Base-by-base conservation (phyloP, 2,888 invertebrate species). In the Leptopilina drosophilae region DNA sequence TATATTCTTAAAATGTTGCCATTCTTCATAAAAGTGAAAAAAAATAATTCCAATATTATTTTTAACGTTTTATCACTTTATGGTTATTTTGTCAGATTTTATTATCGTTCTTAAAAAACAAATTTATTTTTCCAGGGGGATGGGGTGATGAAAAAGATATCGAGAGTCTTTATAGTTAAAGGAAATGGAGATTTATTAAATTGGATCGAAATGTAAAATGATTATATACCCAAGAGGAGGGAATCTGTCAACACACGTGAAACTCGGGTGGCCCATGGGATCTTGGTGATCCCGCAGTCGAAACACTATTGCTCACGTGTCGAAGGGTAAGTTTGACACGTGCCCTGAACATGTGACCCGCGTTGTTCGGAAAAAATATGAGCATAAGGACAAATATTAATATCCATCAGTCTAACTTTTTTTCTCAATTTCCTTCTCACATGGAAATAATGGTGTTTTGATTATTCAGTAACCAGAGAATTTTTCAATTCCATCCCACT, bases 271-370 rank as follows among this genome's bases (percentile, higher is more conserved):
- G 79, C 77, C 80, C 15, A 40, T 66, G 56, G 77, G 77, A 67
- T 67, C 26, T 64, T 76, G 6, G 66, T 42, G 77, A 78, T 69
- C 65, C 69, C 73, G 46, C 67, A 73, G 64, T 42, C 56, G 67
- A 77, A 81, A 80, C 59, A 80, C 77, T 77, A 78, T 46, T 56
- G 75, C 78, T 84, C 87, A 87, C 87, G 87, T 87, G 87, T 78
- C 84, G 76, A 77, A 79, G 83, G 83, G 65, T 46, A 26, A 49
- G 66, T 56, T 40, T 8, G 79, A 82, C 87, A 87, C 88, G 87
- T 87, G 87, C 83, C 83, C 7, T 53, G 64, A 49, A 79, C 87
- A 87, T 87, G 87, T 87, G 87, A 84, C 84, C 82, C 53, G 33
- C 33, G 73, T 40, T 8, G 33, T 33, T 33, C 8, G 33, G 56